Evolutionary conservation across 1,140 invertebrate genomes (phyloP).

Genomic region (Ceratina japonica): DNA sequence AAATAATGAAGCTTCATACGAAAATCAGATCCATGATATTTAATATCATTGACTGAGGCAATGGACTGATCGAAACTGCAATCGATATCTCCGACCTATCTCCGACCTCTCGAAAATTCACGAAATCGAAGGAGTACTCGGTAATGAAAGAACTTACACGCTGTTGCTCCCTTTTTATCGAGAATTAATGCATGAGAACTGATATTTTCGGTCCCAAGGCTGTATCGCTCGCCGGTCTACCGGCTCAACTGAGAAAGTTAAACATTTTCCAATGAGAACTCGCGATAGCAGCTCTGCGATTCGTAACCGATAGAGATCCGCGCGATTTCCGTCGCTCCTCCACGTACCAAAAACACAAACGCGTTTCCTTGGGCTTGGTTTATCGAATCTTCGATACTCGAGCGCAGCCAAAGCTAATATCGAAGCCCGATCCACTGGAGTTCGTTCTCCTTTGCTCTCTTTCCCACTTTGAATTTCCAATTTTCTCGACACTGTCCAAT

Average conservation of each 20-base stretch:
- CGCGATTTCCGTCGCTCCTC: too few relatives aligned
- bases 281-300: not conserved
- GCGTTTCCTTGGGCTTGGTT: not conserved
- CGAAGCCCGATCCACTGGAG: not conserved
- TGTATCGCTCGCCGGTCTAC: not conserved
- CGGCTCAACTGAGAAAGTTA: not conserved
- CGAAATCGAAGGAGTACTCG: not conserved
- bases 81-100: not conserved
- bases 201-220: not conserved
- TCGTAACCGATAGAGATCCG: not conserved
- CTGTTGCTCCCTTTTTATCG: not conserved
- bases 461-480: not conserved
- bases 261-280: not conserved
- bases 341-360: too few relatives aligned
- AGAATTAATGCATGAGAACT: not conserved
- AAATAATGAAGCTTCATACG: too few relatives aligned
- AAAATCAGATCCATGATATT: not conserved
- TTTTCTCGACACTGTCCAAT: not conserved
- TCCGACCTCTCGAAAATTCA: not conserved
- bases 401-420: constrained; percentile 1
- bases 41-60: constrained; percentile 10
- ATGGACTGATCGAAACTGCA: not conserved
- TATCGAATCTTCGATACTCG: constrained; percentile 11
- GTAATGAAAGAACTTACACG: constrained; percentile 24
- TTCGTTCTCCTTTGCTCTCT: not conserved